Evolutionary conservation across 2,888 invertebrate species (phyloP).

Genomic region (Monopis laevigella): DNA sequence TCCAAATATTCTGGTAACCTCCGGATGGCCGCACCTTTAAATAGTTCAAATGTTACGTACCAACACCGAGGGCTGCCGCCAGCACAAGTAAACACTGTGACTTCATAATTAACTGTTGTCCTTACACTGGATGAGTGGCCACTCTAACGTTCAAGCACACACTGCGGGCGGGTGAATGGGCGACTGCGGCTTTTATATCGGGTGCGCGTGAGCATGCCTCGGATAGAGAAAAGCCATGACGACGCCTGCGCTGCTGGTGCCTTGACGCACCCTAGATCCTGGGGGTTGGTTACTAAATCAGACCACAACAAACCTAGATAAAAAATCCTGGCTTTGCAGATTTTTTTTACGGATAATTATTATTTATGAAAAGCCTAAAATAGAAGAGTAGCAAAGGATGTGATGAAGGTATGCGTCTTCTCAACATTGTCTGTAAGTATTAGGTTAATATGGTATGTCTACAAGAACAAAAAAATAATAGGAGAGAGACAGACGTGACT

Average conservation of each 20-base stretch:
- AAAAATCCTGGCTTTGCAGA: too few relatives aligned
- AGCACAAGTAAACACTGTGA: constrained; percentile 67
- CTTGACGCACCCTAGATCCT: constrained; percentile 4
- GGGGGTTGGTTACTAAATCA: too few relatives aligned
- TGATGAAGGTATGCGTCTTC: too few relatives aligned
- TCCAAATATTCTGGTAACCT: constrained; percentile 1
- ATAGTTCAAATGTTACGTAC: constrained; percentile 68
- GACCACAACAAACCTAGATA: too few relatives aligned
- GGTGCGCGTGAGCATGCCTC: constrained; percentile 47
- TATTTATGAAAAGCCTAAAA: too few relatives aligned
- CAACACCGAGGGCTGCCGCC: constrained; percentile 75
- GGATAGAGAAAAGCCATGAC: constrained; percentile 51
- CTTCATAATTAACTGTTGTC: constrained; percentile 61
- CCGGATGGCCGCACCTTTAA: constrained; percentile 41
- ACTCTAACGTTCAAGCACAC: constrained; percentile 64
- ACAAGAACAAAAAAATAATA: too few relatives aligned
- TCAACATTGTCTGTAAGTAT: too few relatives aligned
- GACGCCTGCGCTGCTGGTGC: constrained; percentile 32
- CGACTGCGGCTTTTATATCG: constrained; percentile 60
- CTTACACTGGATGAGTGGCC: constrained; percentile 56
- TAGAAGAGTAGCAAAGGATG: too few relatives aligned
- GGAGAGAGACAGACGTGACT: too few relatives aligned
- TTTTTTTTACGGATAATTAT: too few relatives aligned
- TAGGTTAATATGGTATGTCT: too few relatives aligned
- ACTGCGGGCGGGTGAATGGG: constrained; percentile 68